These are phyloP conservation scores for Tenrec ecaudatus DNA, from an alignment of 2,113 vertebrate species.

Conservation along the genomic window DNA sequence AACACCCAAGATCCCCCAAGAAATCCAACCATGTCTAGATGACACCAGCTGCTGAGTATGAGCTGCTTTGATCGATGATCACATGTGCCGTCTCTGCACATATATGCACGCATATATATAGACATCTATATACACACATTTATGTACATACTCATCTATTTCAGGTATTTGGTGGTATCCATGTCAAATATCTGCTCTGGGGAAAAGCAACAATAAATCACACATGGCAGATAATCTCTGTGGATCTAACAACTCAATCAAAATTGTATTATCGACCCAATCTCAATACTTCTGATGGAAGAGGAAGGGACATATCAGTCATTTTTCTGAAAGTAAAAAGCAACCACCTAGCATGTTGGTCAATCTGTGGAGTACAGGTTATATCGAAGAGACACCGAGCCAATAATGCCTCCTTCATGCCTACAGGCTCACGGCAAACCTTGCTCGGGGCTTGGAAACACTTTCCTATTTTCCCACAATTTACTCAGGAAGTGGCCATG, in stretches of 20 bases:
- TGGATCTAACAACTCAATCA: neutral
- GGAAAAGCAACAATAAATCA: conserved; percentile 43
- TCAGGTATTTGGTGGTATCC: conserved; percentile 9
- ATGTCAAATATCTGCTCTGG: conserved; percentile 31
- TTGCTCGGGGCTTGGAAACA: conserved; percentile 79
- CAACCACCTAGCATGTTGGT: conserved; percentile 68
- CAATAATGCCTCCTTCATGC: conserved; percentile 81
- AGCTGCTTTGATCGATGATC: conserved; percentile 27
- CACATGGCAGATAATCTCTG: conserved; percentile 29
- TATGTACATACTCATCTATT: neutral
- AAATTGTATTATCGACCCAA: conserved; percentile 15
- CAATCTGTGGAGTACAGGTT: conserved; percentile 81
- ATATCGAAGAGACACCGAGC: conserved; percentile 75
- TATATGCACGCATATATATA: too few relatives aligned
- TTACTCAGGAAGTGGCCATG: conserved; percentile 84
- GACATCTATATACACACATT: too few relatives aligned
- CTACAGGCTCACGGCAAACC: conserved; percentile 66
- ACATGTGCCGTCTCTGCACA: too few relatives aligned
- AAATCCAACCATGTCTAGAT: neutral
- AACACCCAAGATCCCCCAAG: neutral
- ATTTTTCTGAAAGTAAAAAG: conserved; percentile 80
- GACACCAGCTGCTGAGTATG: neutral
- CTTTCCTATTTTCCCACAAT: conserved; percentile 84
- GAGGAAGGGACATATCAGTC: conserved; percentile 1
- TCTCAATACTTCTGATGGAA: neutral